A percentile compares a stretch with the other conserved stretches of the same genome.
These are phyloP conservation scores for Sebastes itinus DNA, from an alignment of 2,797 vertebrate species.

Conservation along the genomic window DNA sequence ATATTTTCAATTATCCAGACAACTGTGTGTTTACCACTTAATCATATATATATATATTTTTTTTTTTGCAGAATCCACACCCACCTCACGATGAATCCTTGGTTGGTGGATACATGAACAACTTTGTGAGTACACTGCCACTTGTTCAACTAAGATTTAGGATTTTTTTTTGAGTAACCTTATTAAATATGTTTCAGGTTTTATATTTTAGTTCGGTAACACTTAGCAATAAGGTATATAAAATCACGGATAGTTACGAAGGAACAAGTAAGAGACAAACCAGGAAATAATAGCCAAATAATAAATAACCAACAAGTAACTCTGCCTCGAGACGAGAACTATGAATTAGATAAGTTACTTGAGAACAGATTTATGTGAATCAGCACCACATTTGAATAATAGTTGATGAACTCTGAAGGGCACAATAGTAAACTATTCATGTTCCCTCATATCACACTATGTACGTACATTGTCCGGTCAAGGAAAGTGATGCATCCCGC, in stretches of 20 bases:
- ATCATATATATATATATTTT: fast-evolving
- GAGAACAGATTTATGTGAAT: not conserved
- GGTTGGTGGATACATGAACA: not conserved
- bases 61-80: not conserved
- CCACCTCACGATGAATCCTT: too few species aligned
- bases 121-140: not conserved
- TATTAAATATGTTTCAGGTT: not conserved
- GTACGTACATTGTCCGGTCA: too few species aligned
- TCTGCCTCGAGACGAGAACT: not conserved
- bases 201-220: not conserved
- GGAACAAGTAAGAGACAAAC: not conserved
- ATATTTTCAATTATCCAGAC: not conserved
- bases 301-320: not conserved
- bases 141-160: not conserved
- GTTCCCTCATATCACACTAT: not conserved
- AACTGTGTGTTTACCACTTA: not conserved
- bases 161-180: not conserved
- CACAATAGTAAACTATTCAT: not conserved
- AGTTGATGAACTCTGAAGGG: not conserved
- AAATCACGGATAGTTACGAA: not conserved
- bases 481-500: not conserved
- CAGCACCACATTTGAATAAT: not conserved
- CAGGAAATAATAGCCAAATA: not conserved
- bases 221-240: not conserved
- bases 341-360: not conserved